Base-by-base conservation (phyloP, 2,113 vertebrate species). In the Axis porcinus region DNA sequence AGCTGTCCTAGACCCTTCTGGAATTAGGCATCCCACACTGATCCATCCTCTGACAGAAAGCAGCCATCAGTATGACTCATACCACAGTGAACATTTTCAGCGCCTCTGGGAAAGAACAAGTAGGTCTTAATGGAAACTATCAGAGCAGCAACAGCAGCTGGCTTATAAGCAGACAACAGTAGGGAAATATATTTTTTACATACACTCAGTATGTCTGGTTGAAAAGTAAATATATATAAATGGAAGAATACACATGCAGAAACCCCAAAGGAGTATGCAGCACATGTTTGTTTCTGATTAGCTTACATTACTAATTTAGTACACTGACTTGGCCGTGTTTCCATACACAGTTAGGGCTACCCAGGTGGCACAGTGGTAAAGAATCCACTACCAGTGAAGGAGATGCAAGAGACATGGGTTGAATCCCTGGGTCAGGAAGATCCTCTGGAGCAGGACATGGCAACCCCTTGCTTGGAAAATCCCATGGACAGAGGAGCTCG, bases 121-220 rank as follows among this genome's bases (percentile, higher is more conserved):
- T 55, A 70, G 4, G 17, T 96, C 47, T 97, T 91, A 67, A 86
- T 52, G 57, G 58, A 84, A 87, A 76, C 85, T 57, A 89, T 28
- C 5, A 95, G 86, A 86, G 55, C 86, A 95, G 40, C 67, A 89
- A 4, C 5, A 74, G 50, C 52, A 91, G 58, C 82, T 96, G 86
- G 55, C 50, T 82, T 91, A 83, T 84, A 82, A 82, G 55, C 70
- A 91, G 84, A 86, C 14, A 40, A 84, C 27, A 81, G 50, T 21
- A 50, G 52, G 50, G 50, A 89, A 94, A 95, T 93, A 95, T 4
- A 89, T 78, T 36, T 91, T 67, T 97, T 97, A 58, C 11, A 57
- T 88, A 60, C 45, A 78, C 70, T 86, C 30, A 83, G 16, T 70
- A 30, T 57, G 14, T 82, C 36, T 89, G 47, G 6, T 78, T 92